phyloP scores from a whole-genome alignment of 30 jellyfish, hydroid and myxozoan species.

The Nemopilema nomurai region DNA sequence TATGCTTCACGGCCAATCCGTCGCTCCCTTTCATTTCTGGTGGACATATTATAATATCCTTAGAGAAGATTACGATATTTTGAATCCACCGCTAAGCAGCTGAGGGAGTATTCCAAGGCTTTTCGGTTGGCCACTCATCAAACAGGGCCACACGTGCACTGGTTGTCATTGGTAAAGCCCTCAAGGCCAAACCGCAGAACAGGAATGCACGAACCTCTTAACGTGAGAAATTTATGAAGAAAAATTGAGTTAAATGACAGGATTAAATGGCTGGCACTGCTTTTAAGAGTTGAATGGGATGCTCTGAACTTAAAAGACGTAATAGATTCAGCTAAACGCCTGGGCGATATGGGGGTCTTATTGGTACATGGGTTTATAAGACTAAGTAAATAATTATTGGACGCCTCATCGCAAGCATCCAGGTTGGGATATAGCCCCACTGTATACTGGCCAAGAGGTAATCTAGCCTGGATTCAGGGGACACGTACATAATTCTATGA shows the following conservation, averaged over 20 bases:
- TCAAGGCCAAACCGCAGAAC: conserved; percentile 23
- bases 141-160: conserved; percentile 21
- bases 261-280: not conserved
- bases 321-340: no score
- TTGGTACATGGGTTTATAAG: no score
- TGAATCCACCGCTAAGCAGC: conserved; percentile 24
- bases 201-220: not conserved
- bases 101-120: conserved; percentile 20
- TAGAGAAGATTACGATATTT: conserved; percentile 35
- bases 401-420: no score
- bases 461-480: no score
- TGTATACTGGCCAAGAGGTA: no score
- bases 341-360: no score
- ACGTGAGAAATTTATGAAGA: not conserved
- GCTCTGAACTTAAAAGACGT: no score
- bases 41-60: conserved; percentile 11
- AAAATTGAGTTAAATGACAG: not conserved
- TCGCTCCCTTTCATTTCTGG: conserved; percentile 21
- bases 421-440: no score
- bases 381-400: no score
- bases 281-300: not conserved
- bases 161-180: conserved; percentile 9
- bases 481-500: no score
- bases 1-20: conserved; percentile 1
- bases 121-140: conserved; percentile 28